Base-by-base conservation (phyloP, 2,797 vertebrate species). In the Falco concolor region DNA sequence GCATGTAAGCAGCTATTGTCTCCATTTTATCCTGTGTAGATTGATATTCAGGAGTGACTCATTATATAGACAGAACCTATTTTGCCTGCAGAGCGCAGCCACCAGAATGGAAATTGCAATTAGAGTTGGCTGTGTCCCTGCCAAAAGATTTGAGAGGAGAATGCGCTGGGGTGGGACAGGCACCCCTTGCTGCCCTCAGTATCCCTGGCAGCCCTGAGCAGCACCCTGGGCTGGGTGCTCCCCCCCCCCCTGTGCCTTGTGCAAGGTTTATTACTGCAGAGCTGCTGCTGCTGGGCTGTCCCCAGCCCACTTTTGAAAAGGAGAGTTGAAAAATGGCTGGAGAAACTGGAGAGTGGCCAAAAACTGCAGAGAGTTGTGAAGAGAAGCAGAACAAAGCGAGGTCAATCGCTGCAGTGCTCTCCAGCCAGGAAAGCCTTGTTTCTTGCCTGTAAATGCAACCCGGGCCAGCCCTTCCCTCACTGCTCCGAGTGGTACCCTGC, bases 1-100 rank as follows among this genome's bases (percentile, higher is more conserved):
- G 96, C 95, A 94, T 97, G 96, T 95, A 97, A 97, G 97, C 95
- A 93, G 96, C 97, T 95, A 96, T 96, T 96, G 96, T 97, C 95
- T 97, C 95, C 95, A 81, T 94, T 95, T 95, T 96, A 86, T 83
- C 90, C 95, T 82, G 92, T 2, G 36, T 56, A 90, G 96, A 92
- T 93, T 96, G 97, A 96, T 96, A 95, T 95, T 96, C 95, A 84
- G 95, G 95, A 97, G 95, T 94, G 95, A 96, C 94, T 97, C 97
- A 95, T 97, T 96, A 95, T 79, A 59, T 49, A 96, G 94, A 95
- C 92, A 89, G 94, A 93, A 75, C 90, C 82, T 85, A 87, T 88
- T 96, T 82, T 94, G 96, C 94, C 95, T 94, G 95, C 90, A 57
- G 96, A 97, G 93, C 6, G 52, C 91, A 91, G 95, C 67, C 90